Base-by-base conservation (phyloP, 2,888 invertebrate genomes). In the Celastrina argiolus region DNA sequence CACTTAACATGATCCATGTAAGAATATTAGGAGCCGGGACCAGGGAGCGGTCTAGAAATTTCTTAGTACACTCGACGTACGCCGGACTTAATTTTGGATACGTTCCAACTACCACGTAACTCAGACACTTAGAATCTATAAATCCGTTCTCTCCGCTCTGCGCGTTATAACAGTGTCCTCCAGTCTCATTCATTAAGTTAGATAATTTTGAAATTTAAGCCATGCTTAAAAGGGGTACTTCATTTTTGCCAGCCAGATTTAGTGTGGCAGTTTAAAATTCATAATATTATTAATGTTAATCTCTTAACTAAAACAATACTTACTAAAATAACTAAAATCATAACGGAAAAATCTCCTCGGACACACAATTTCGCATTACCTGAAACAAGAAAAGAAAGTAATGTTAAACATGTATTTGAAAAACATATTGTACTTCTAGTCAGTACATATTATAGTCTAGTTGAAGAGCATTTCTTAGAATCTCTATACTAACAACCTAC, bases 41-140 rank as follows among this genome's bases (percentile, higher is more conserved):
- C n/a, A n/a, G n/a, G 22, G 58, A 65, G 65, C 41, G 58, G 28
- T 56, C 56, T 68, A 66, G 67, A 68, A 66, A 74, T 73, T 73
- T 71, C 70, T 70, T 70, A 67, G 69, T 68, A 68, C 69, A 71
- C 69, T 74, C 68, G 69, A 64, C 71, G 65, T 65, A 67, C 64
- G 68, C 64, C 69, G 66, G 66, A 73, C 72, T 74, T 72, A 73
- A 70, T 74, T 74, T 76, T 82, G 81, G 81, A 78, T 77, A 69
- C 70, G 73, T 72, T 78, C 81, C 79, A 82, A 81, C 75, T 73
- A 69, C 72, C 67, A 68, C 74, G 75, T 77, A 77, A 78, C 78
- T 78, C 74, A 73, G 74, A 73, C 67, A 70, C 63, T 67, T 56
- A 66, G 68, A 69, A 71, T 72, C 69, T 71, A 71, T 72, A 71